Evolutionary conservation across 1,140 invertebrate genomes (phyloP).

Genomic region (Popillia japonica): DNA sequence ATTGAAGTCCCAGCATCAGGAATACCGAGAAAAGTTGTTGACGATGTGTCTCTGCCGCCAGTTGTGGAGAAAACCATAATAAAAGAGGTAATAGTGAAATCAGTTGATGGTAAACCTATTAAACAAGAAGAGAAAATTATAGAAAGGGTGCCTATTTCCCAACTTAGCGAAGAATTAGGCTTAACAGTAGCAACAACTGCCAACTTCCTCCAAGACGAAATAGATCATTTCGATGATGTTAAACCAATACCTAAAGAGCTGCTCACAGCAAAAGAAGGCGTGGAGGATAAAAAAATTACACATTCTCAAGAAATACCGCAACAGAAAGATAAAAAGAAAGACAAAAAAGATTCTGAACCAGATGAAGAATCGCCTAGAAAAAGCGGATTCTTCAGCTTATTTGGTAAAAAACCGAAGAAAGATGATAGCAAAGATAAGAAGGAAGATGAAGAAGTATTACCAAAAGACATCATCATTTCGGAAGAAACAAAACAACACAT

Average conservation of each 20-base stretch:
- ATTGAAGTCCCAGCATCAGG: not conserved
- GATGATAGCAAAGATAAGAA: constrained; percentile 39
- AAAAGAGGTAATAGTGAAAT: constrained; percentile 16
- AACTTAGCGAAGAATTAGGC: not conserved
- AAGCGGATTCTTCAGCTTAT: constrained; percentile 44
- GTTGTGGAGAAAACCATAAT: constrained; percentile 11
- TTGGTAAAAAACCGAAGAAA: constrained; percentile 44
- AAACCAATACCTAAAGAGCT: constrained; percentile 21
- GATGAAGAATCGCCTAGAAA: constrained; percentile 36
- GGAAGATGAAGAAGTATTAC: not conserved
- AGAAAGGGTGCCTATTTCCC: not conserved
- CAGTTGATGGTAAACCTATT: not conserved
- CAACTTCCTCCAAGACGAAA: constrained; percentile 29
- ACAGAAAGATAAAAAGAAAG: constrained; percentile 7
- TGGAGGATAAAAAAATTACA: not conserved
- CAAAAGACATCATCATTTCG: constrained; percentile 18
- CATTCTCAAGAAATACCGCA: not conserved
- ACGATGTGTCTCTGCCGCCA: not conserved
- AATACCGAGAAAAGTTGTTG: not conserved
- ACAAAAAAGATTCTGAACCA: not conserved
- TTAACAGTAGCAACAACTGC: not conserved
- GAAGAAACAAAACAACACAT: constrained; percentile 18
- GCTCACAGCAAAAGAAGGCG: not conserved
- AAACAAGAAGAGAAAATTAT: not conserved
- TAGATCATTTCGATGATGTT: constrained; percentile 34